Evolutionary conservation across 2,797 vertebrate species (phyloP), one percentile per base, ranked within the genome.

Genomic region (Otolemur crassicaudatus): DNA sequence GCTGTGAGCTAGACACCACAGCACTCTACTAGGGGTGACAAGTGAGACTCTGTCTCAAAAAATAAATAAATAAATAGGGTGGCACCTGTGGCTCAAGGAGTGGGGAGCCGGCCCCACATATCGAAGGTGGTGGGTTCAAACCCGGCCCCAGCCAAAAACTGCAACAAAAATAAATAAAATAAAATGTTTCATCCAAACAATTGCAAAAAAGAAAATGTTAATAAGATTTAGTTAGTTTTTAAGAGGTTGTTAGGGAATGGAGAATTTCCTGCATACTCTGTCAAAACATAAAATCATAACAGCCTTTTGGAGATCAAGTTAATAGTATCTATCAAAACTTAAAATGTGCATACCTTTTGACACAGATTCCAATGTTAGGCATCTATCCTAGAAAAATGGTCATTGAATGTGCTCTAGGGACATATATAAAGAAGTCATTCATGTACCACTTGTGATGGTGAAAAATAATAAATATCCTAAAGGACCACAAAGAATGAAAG

Each of bases 381-480:
- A 76, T 34, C 13, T 69, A 46, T 69, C 46, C 49, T 69, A 46
- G 49, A 76, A 8, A 89, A 76, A 34, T 22, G 46, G 31, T 43
- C 63, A 89, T 75, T 75, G 5, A 82, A 88, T 67, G 17, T 83
- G 79, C 17, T 67, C 34, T 31, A 43, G 49, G 56, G 16, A 25
- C 56, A 80, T 72, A 5, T 80, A 87, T 58, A 34, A 92, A 77
- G 6, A 81, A 81, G 16, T 34, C 34, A 76, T 76, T 61, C 75
- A 16, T 53, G 1, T 53, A 81, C 40, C 79, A 67, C 3, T 5
- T 67, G 13, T 82, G 67, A 67, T 11, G 37, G 23, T 37, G 17
- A 83, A 94, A 94, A 92, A 75, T 76, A 88, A 73, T 65, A 65
- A 88, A 80, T 13, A 70, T 76, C 25, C 43, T 61, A 95, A 94